phyloP scores from a whole-genome alignment of 2,888 invertebrate species.

The Apamea anceps region DNA sequence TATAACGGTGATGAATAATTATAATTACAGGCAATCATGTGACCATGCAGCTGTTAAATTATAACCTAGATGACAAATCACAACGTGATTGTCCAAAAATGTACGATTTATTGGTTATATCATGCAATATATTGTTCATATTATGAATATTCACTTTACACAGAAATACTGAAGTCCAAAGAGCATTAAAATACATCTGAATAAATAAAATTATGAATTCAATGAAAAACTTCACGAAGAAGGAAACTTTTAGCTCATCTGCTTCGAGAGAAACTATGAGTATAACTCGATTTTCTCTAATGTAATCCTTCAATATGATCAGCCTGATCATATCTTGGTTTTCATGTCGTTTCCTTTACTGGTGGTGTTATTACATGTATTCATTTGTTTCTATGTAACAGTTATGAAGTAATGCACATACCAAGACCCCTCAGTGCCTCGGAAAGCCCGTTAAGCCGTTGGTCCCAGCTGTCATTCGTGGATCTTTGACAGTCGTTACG shows the following conservation, averaged over 20 bases:
- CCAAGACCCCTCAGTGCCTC: no score
- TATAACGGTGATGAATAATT: constrained; percentile 26
- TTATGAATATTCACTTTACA: not conserved
- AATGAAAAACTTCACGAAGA: constrained; percentile 1
- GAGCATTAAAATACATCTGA: not conserved
- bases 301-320: constrained; percentile 30
- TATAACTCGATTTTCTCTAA: constrained; percentile 23
- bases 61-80: constrained; percentile 26
- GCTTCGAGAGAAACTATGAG: constrained; percentile 18
- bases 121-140: constrained; percentile 20
- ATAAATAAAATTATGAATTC: constrained; percentile 1
- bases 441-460: no score
- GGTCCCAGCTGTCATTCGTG: no score
- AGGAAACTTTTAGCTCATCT: constrained; percentile 12
- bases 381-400: not conserved
- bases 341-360: not conserved
- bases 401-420: not conserved
- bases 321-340: not conserved
- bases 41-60: constrained; percentile 24
- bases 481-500: no score
- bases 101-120: constrained; percentile 23
- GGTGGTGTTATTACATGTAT: not conserved
- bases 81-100: constrained; percentile 10
- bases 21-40: constrained; percentile 42
- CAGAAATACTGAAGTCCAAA: not conserved